Conservation (phyloP, 2,797 vertebrate species). For the Sibirionetta formosa region DNA sequence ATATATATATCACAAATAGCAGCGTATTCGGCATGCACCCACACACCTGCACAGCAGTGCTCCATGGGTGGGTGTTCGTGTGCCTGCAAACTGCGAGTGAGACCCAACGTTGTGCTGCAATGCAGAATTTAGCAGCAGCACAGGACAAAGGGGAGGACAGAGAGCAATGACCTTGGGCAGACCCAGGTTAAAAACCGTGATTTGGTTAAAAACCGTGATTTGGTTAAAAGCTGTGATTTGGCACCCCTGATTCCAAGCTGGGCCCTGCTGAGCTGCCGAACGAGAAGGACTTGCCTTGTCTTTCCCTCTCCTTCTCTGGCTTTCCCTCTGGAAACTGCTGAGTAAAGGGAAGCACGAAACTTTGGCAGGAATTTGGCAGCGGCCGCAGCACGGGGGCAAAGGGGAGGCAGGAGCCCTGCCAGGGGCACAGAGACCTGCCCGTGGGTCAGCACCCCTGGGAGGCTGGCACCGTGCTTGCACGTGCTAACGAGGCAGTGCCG, state of each 20-base stretch:
- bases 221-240: not conserved
- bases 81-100: not conserved
- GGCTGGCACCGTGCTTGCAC: not conserved
- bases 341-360: slow-evolving; percentile 1
- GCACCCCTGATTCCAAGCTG: not conserved
- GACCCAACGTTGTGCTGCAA: slow-evolving; percentile 56
- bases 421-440: not conserved
- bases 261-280: not conserved
- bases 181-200: not conserved
- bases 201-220: not conserved
- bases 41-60: slow-evolving; percentile 49
- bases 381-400: fast-evolving
- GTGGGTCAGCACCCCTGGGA: not conserved
- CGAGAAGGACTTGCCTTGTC: not conserved
- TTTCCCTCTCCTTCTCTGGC: not conserved
- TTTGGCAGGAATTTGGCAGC: not conserved
- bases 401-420: not conserved
- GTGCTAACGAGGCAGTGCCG: not conserved
- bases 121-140: slow-evolving; percentile 48
- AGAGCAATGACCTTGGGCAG: slow-evolving; percentile 39
- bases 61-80: not conserved
- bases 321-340: slow-evolving; percentile 19
- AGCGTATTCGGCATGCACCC: slow-evolving; percentile 14
- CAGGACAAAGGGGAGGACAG: not conserved
- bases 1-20: not conserved